Evolutionary conservation across 1,140 invertebrate species (phyloP).

Genomic region (Popillia japonica): DNA sequence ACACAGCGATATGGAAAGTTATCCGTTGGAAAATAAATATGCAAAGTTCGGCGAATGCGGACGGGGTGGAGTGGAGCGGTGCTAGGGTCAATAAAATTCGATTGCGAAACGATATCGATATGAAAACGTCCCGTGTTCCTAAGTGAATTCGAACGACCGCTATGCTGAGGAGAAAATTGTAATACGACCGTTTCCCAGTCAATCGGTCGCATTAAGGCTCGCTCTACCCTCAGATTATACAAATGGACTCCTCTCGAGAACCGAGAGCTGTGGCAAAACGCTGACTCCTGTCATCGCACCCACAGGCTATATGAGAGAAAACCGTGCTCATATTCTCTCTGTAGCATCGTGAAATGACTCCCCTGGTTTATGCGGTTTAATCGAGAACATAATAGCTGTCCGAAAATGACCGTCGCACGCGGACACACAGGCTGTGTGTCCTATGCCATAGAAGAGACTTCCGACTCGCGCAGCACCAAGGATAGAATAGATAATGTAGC

Average conservation of each 20-base stretch:
- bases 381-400: constrained; percentile 51
- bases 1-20: not conserved
- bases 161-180: constrained; percentile 31
- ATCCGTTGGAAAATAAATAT: constrained; percentile 18
- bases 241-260: constrained; percentile 12
- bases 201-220: constrained; percentile 41
- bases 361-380: constrained; percentile 51
- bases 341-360: not conserved
- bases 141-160: constrained; percentile 25
- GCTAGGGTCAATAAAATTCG: constrained; percentile 22
- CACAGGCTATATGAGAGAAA: constrained; percentile 33
- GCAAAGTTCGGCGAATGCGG: not conserved
- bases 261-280: constrained; percentile 37
- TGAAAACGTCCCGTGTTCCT: not conserved
- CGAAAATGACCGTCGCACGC: constrained; percentile 46
- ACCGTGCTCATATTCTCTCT: constrained; percentile 44
- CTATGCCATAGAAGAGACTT: no score
- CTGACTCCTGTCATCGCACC: constrained; percentile 42
- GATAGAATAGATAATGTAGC: not conserved
- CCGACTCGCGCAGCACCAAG: not conserved
- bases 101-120: constrained; percentile 20
- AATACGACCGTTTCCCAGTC: constrained; percentile 39
- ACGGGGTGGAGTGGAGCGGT: not conserved
- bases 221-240: constrained; percentile 39
- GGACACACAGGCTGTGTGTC: not conserved